These are phyloP conservation scores for Ennomos erosarius DNA, from an alignment of 2,888 invertebrate genomes.

Conservation along the genomic window DNA sequence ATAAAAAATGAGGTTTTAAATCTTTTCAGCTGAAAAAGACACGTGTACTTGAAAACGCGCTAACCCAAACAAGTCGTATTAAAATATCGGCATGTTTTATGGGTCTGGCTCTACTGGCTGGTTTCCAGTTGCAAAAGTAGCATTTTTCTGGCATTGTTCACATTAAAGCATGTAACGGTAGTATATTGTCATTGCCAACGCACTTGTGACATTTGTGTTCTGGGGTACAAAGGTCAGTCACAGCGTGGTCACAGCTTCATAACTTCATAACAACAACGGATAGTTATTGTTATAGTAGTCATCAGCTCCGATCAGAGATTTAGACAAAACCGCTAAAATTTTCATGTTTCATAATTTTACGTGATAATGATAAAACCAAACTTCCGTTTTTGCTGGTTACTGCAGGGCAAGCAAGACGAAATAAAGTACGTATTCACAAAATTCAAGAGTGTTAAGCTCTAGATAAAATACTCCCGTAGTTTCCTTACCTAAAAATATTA, in stretches of 20 bases:
- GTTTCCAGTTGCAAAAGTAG: slow-evolving; percentile 23
- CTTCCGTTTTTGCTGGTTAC: too few species aligned
- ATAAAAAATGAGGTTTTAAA: too few species aligned
- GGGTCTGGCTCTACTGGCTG: slow-evolving; percentile 26
- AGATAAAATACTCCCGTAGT: too few species aligned
- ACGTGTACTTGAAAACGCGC: not conserved
- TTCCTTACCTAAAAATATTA: too few species aligned
- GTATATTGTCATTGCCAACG: slow-evolving; percentile 56
- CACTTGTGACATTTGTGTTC: slow-evolving; percentile 41
- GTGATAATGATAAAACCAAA: too few species aligned
- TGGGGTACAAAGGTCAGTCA: slow-evolving; percentile 23
- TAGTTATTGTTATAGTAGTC: not conserved
- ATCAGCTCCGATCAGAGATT: not conserved
- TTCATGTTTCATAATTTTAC: too few species aligned
- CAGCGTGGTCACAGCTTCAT: too few species aligned
- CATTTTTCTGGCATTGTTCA: slow-evolving; percentile 23
- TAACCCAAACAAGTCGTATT: slow-evolving; percentile 9
- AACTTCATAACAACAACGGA: slow-evolving; percentile 10
- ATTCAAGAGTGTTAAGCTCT: too few species aligned
- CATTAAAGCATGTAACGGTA: slow-evolving; percentile 44
- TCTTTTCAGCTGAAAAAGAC: not conserved
- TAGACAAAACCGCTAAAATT: too few species aligned
- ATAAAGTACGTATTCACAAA: too few species aligned
- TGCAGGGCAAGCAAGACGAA: too few species aligned
- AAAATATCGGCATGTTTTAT: slow-evolving; percentile 6